Evolutionary conservation across 2,888 invertebrate genomes (phyloP), one percentile per base, ranked within the genome.

Genomic region (Phasia obesa): DNA sequence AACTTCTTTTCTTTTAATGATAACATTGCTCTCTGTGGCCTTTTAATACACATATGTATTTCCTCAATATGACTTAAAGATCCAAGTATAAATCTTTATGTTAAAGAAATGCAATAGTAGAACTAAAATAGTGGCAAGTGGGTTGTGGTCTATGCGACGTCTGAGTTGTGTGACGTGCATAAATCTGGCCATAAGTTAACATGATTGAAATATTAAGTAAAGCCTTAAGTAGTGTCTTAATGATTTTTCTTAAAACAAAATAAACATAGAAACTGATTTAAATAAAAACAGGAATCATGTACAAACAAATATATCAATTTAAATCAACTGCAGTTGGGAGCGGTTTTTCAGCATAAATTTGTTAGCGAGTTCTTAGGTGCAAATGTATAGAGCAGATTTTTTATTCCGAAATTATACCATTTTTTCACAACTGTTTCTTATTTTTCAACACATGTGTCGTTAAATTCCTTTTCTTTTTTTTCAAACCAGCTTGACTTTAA

Each of bases 251-350:
- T 67, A 27, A 60, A 53, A 73, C 49, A 38, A 77, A 71, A 60
- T 67, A 67, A 70, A 69, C 70, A 81, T 76, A 38, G 42, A 67
- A 79, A 83, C 70, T 83, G 74, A 71, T 75, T 69, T 69, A 74
- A 62, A 70, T 51, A 27, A 60, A 78, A 82, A 75, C 78, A 19
- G 78, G 70, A 74, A 83, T 75, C 51, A 57, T 49, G 31, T 17
- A 7, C n/a, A 31, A 31, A 35, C n/a, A 51, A 31, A 49, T 38
- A 38, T 35, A 59, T 35, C 35, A 47, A n/a, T 60, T 38, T 21
- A 42, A 42, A 31, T 62, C 38, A 35, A 11, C 25, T 65, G 60
- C 76, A 76, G 67, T 60, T 51, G 42, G 25, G 60, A 11, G 47
- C 27, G 42, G 23, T 27, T 4, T 17, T 7, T 4, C n/a, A 76